These are phyloP conservation scores for Entomobrya proxima DNA, from an alignment of 2,888 invertebrate species.

Conservation along the genomic window DNA sequence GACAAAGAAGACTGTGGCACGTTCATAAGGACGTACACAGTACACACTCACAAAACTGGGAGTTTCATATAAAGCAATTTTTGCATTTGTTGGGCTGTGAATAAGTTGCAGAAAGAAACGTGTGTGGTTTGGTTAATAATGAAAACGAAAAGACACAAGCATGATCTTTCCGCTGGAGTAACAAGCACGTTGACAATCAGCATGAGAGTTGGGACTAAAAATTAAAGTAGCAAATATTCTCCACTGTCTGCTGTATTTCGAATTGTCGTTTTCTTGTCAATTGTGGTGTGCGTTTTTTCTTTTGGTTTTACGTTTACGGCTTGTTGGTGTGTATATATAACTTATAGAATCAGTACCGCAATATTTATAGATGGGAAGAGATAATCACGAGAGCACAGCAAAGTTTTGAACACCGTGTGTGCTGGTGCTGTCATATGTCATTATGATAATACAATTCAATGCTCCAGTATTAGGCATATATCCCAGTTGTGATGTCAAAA, in stretches of 20 bases:
- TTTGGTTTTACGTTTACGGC: neutral
- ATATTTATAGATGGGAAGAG: too few species aligned
- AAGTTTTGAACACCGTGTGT: too few species aligned
- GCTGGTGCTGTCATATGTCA: too few species aligned
- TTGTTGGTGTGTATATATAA: neutral
- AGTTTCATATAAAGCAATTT: too few species aligned
- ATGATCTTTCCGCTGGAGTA: neutral
- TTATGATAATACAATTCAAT: too few species aligned
- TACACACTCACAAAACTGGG: neutral
- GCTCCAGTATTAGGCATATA: too few species aligned
- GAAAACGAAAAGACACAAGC: neutral
- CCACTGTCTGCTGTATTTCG: neutral
- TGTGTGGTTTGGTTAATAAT: neutral
- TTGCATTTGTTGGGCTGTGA: too few species aligned
- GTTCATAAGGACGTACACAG: neutral
- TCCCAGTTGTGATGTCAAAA: too few species aligned
- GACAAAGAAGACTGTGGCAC: neutral
- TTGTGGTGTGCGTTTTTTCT: neutral
- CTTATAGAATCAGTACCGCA: too few species aligned
- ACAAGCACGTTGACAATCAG: conserved; percentile 27
- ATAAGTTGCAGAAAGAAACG: too few species aligned
- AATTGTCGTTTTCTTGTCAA: conserved; percentile 27
- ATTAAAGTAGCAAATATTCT: neutral
- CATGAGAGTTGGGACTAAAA: conserved; percentile 17
- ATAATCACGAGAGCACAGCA: too few species aligned